Base-by-base conservation (phyloP, 2,888 invertebrate species). In the Camptogramma bilineatum region DNA sequence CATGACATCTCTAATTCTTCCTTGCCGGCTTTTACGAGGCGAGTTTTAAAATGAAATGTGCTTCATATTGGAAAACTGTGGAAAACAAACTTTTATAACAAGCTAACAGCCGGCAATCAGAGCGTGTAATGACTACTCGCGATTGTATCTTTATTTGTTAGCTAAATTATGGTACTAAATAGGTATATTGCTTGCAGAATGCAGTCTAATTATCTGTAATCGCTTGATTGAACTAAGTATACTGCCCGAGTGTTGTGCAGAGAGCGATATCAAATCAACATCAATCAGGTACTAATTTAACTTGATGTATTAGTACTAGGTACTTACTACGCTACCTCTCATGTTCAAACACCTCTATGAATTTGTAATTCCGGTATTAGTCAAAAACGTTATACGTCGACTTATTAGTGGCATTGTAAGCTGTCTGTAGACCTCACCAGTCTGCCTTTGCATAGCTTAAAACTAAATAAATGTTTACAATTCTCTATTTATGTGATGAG, bases 1-100 rank as follows among this genome's bases (percentile, higher is more conserved):
- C 85, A 85, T 85, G 84, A 81, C 82, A 79, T 78, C 76, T 83
- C 76, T 77, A 78, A 81, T 82, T 80, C 77, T 79, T 78, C 75
- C 71, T 72, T 71, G 72, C 68, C 64, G 70, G 68, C 63, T 73
- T 79, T 74, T 79, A 79, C 70, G 70, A 72, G 72, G 66, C 67
- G 64, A 71, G 69, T 78, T 75, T 73, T 62, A 60, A 69, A 71
- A 73, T 64, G 70, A 73, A 76, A 71, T 54, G 62, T 63, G 52
- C 34, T 55, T 62, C n/a, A 57, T 58, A 64, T 69, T 55, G 57
- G 67, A 70, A 71, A 68, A 65, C 54, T 66, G 65, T 55, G 57
- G 67, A 70, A 71, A 68, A 65, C 54, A 68, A 66, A 69, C 69
- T 74, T 69, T 72, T 70, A 63, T 70, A 72, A 48, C 17, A 42